Base-by-base conservation (phyloP, 2,797 vertebrate species). In the Malacoctenus gilli region DNA sequence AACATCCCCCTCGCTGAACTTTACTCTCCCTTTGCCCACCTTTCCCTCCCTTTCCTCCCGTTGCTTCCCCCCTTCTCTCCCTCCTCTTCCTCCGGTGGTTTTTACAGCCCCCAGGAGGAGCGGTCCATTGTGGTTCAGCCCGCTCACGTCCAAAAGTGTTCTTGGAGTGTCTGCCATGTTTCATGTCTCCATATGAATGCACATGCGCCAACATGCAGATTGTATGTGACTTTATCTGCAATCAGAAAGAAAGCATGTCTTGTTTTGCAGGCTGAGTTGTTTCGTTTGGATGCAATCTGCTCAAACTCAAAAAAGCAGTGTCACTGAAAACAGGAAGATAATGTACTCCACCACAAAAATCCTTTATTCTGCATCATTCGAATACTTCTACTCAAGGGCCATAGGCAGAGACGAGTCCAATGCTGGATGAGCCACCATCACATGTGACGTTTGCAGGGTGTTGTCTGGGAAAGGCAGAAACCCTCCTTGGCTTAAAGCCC, bases 381-480 rank as follows among this genome's bases (percentile, higher is more conserved):
- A 2, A n/a, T 4, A 8, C 15, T 54, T 42, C 42, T 1, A 32
- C 5, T 4, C 5, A 2, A 25, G 13, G 8, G 1, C 35, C 59
- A 43, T 28, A 11, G 61, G 18, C 42, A 25, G 12, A 34, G 11
- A 49, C 40, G 30, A 36, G 22, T 12, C 3, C 2, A 1, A 16
- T 59, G 42, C 71, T 64, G 49, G 62, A 70, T 63, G 73, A 68
- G 64, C 54, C 56, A 31, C 68, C 52, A 43, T 75, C 77, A 78
- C 58, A 57, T 56, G 43, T 41, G 67, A 67, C 38, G 18, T 37
- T 68, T 63, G 31, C 38, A 85, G 90, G 92, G 92, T 90, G 91
- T 90, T 89, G 91, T 89, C 91, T 93, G 91, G 92, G 92, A 93
- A 93, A 91, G 89, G 76, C 88, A 81, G 75, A 89, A 86, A 68